A percentile compares a stretch with the other conserved stretches of the same genome.
These are phyloP conservation scores for Cephus cinctus DNA, from an alignment of 1,140 invertebrate genomes.

Conservation along the genomic window DNA sequence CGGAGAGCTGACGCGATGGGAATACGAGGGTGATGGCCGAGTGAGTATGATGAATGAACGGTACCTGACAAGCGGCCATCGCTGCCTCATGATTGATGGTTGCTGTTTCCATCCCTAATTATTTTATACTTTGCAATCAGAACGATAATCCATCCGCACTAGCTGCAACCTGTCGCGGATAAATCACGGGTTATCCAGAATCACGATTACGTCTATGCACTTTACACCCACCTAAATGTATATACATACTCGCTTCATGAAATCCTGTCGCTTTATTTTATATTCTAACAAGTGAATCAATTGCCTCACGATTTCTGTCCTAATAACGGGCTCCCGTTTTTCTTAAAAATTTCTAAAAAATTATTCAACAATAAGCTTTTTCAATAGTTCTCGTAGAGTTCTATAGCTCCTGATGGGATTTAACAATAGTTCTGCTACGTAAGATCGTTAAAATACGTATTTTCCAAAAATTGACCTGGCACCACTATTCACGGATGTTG, in stretches of 20 bases:
- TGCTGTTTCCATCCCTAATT: slow-evolving; percentile 51
- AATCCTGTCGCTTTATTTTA: too few relatives aligned
- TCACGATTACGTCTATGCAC: slow-evolving; percentile 6
- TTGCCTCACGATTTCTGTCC: too few relatives aligned
- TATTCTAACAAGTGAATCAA: too few relatives aligned
- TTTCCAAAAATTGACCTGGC: too few relatives aligned
- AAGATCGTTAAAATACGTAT: too few relatives aligned
- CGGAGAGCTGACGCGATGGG: slow-evolving; percentile 40
- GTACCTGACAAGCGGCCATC: slow-evolving; percentile 53
- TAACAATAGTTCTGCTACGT: too few relatives aligned
- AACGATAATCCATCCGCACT: slow-evolving; percentile 55
- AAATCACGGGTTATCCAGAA: slow-evolving; percentile 51
- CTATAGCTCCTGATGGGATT: too few relatives aligned
- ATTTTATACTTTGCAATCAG: slow-evolving; percentile 60
- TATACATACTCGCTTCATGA: not conserved
- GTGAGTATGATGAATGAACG: slow-evolving; percentile 57
- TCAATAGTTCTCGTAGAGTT: too few relatives aligned
- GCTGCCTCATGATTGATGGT: slow-evolving; percentile 53
- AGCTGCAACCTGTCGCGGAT: slow-evolving; percentile 51
- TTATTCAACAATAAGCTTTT: too few relatives aligned
- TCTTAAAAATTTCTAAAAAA: too few relatives aligned
- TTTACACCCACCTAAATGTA: not conserved
- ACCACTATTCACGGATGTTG: too few relatives aligned
- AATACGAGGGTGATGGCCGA: slow-evolving; percentile 45
- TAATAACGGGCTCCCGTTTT: too few relatives aligned